These are phyloP conservation scores for Pyrgus malvae DNA, from an alignment of 2,888 invertebrate species.

Conservation along the genomic window DNA sequence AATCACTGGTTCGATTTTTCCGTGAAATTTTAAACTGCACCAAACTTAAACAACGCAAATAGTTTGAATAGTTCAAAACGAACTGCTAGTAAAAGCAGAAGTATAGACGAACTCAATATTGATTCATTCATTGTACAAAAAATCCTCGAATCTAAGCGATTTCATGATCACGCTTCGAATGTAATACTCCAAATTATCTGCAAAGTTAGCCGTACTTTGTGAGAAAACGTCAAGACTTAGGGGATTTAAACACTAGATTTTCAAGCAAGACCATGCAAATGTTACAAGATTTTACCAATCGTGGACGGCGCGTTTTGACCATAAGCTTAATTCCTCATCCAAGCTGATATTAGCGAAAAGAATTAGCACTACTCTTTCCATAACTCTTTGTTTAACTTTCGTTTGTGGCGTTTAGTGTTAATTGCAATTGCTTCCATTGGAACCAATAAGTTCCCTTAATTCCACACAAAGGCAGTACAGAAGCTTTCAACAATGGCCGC, in stretches of 20 bases:
- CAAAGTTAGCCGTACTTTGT: conserved; percentile 39
- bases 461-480: conserved; percentile 58
- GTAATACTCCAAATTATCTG: conserved; percentile 37
- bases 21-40: too few species aligned
- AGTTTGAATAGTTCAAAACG: too few species aligned
- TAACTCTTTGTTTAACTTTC: conserved; percentile 14
- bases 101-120: too few species aligned
- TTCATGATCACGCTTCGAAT: conserved; percentile 6
- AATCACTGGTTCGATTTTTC: too few species aligned
- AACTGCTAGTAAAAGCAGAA: too few species aligned
- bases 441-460: conserved; percentile 58
- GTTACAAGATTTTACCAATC: too few species aligned
- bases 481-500: conserved; percentile 56
- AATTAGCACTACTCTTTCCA: conserved; percentile 5
- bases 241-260: conserved; percentile 4
- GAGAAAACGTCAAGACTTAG: conserved; percentile 57
- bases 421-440: conserved; percentile 49
- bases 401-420: conserved; percentile 41
- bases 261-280: too few species aligned
- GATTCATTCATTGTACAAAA: too few species aligned
- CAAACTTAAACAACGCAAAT: too few species aligned
- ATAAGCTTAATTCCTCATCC: too few species aligned
- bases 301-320: too few species aligned
- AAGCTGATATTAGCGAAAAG: background rate
- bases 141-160: background rate